Conservation (phyloP, 2,797 vertebrate genomes). For the Silurus lanzhouensis region DNA sequence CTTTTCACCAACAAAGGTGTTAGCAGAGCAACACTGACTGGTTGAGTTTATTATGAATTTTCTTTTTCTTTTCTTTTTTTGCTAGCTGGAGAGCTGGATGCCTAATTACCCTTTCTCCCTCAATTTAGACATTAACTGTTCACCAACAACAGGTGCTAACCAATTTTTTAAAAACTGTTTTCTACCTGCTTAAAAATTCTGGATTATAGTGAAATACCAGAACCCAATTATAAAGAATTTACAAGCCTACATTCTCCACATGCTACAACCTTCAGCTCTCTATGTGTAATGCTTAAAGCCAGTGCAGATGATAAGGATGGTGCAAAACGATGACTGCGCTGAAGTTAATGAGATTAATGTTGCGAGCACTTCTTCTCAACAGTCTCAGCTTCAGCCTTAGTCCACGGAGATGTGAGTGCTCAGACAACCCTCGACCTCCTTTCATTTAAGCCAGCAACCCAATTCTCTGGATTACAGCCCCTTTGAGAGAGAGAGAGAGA, state of each 20-base stretch:
- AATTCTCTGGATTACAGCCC: slow-evolving; percentile 66
- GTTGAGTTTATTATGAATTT: not conserved
- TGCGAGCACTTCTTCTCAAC: slow-evolving; percentile 66
- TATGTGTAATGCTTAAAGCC: slow-evolving; percentile 3
- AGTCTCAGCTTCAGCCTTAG: slow-evolving; percentile 64
- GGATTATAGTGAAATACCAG: slow-evolving; percentile 3
- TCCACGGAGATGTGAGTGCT: slow-evolving; percentile 64
- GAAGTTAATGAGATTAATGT: slow-evolving; percentile 68
- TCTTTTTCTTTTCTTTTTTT: not conserved
- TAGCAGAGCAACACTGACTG: not conserved
- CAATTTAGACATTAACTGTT: not conserved
- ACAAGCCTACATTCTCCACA: not conserved
- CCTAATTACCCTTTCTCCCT: not conserved
- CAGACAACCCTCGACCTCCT: slow-evolving; percentile 61
- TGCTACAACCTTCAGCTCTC: not conserved
- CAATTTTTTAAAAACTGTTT: too few species aligned
- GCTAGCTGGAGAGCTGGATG: too few species aligned
- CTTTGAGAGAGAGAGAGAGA: slow-evolving; percentile 43
- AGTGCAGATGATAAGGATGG: slow-evolving; percentile 37
- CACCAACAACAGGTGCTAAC: not conserved
- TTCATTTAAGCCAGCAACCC: slow-evolving; percentile 62
- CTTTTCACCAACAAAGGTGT: not conserved
- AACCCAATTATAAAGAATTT: not conserved
- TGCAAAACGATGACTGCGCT: slow-evolving; percentile 63
- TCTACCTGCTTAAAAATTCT: not conserved